phyloP scores from a whole-genome alignment of 2,888 invertebrate species.

The Melolontha melolontha region DNA sequence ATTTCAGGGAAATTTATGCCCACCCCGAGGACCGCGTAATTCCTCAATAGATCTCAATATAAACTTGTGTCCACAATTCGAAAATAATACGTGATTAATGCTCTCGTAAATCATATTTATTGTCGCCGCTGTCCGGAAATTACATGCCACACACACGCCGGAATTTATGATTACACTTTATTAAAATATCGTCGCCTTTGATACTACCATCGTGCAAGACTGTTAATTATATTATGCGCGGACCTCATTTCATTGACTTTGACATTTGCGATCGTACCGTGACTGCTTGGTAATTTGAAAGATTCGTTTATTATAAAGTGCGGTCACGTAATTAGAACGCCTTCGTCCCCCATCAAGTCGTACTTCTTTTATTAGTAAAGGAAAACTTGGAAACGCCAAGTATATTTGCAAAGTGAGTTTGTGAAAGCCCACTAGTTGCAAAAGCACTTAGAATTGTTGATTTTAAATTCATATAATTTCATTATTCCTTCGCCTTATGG shows the following conservation, averaged over 20 bases:
- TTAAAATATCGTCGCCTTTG: constrained; percentile 28
- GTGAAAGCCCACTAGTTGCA: no score
- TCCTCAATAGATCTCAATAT: background rate
- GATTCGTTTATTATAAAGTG: constrained; percentile 21
- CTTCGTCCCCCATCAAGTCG: background rate
- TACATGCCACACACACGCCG: constrained; percentile 15
- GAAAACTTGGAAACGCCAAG: background rate
- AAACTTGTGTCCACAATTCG: constrained; percentile 16
- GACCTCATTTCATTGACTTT: constrained; percentile 1
- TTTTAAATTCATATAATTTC: no score
- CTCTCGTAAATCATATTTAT: constrained; percentile 22
- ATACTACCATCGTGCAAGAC: constrained; percentile 10
- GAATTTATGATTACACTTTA: constrained; percentile 29
- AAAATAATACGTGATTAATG: constrained; percentile 24
- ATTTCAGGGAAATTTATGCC: no score
- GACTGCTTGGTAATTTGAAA: constrained; percentile 19
- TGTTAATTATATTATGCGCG: constrained; percentile 8
- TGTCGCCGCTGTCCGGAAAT: constrained; percentile 21
- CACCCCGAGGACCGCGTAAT: no score
- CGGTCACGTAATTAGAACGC: constrained; percentile 13
- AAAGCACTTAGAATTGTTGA: no score
- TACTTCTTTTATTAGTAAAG: constrained; percentile 18
- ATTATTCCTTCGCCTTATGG: no score
- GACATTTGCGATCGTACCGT: background rate
- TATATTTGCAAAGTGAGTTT: no score